Evolutionary conservation across 2,888 invertebrate species (phyloP), one percentile per base, ranked within the genome.

Genomic region (Hylaea fasciaria): DNA sequence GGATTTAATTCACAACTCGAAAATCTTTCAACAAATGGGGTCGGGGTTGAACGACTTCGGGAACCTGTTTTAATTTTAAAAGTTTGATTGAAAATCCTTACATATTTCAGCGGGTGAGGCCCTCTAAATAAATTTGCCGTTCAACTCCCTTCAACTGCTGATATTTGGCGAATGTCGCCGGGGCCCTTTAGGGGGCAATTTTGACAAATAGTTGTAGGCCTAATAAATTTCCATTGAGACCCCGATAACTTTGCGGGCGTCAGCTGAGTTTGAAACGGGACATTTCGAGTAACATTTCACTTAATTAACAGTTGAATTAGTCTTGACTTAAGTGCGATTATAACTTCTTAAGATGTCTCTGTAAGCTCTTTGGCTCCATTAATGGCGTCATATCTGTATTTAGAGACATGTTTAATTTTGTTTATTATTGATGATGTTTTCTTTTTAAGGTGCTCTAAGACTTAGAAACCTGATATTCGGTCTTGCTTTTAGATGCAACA

Each of bases 221-320:
- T 87, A 89, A 91, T 91, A 89, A 88, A 91, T 91, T 91, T 88
- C 83, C 89, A 88, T 87, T 87, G 88, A 89, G 87, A 85, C 82
- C 86, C 86, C 75, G 75, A 81, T 85, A 86, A 90, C 86, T 80
- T 78, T 52, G 39, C 75, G 79, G 60, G 62, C 85, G 83, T 85
- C 85, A 85, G 85, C 82, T 80, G 81, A 85, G 78, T 79, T 81
- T 75, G 77, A 78, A 88, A 87, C 85, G 87, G 81, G 84, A 80
- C 87, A 87, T 86, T 80, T 80, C 78, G 80, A 89, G 84, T 89
- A 32, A 32, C 81, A 81, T 78, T 83, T 84, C 85, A 89, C 83
- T 89, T 87, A 88, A 89, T 90, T 87, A 88, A 83, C 84, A 87
- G 82, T 86, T 86, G 84, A 87, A 89, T 90, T 87, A 88, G 84